Base-by-base conservation (phyloP, 2,888 invertebrate genomes). In the Lycophotia porphyrea region DNA sequence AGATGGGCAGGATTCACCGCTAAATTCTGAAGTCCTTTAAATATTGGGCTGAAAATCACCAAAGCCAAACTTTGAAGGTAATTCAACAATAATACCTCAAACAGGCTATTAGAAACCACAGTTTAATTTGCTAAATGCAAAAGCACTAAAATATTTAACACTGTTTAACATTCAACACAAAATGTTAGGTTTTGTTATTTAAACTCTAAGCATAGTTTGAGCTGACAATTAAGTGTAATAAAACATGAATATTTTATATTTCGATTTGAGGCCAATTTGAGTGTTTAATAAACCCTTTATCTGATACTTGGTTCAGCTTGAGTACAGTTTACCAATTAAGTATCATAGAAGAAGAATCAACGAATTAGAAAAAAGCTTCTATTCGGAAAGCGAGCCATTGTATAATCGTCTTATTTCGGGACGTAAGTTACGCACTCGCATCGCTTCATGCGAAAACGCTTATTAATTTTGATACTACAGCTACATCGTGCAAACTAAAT, bases 141-240 rank as follows among this genome's bases (percentile, higher is more conserved):
- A 70, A 70, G n/a, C 63, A 68, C 39, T 83, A 49, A 72, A 82
- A 72, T 82, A 74, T 69, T 76, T 77, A 84, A 42, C 67, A 70
- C 70, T 67, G 42, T 42, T 74, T 72, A 65, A 42, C 49, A 71
- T 73, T 80, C 15, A 15, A 61, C 73, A 39, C n/a, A 42, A 74
- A 61, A 42, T 49, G 58, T 73, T 75, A 73, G 36, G 71, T 49
- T 63, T 71, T 47, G 60, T 18, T 68, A 71, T 68, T 78, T 70
- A 65, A 63, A 72, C 64, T 71, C 36, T 1, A 8, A 39, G 55
- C 58, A 67, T 55, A 47, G 68, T 73, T 82, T 68, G 15, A 77
- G 76, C 81, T 87, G 80, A 82, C 85, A 89, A 90, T 91, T 91
- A 90, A 78, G 78, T 52, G 86, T 77, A 87, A 90, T 92, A 91